Base-by-base conservation (phyloP, 2,113 vertebrate species). In the Epinephelus fuscoguttatus region DNA sequence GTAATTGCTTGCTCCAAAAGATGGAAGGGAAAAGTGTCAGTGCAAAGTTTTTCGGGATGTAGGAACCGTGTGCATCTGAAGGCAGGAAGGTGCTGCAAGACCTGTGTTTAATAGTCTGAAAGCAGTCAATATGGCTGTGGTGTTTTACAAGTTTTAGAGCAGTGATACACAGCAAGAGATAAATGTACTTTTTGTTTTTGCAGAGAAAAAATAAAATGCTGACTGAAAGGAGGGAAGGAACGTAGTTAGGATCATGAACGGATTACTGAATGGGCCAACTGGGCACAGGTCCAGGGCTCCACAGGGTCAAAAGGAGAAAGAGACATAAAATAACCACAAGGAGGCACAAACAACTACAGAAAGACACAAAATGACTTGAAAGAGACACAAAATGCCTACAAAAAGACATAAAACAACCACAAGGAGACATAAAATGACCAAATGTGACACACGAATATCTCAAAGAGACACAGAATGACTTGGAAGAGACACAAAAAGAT, bases 1-100 rank as follows among this genome's bases (percentile, higher is more conserved):
- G 77, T 75, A 86, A 89, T 81, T 84, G 77, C 80, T 70, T 77
- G 63, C 80, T 72, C 17, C n/a, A 52, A 40, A 95, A 96, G 96
- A 96, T 95, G 95, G 95, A 75, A 64, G 23, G 17, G 7, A 64
- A 80, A 70, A 60, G 25, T 60, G 42, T 53, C 19, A 45, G 53
- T 45, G 56, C 7, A 19, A 12, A 50, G 37, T 57, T 81, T 79
- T 66, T 25, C 18, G 25, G 74, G 40, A 49, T 27, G 49, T 9
- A n/a, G 37, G 15, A 56, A 17, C 27, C 11, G 19, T 53, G 18
- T 56, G 25, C 18, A 13, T 21, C 11, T 18, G 1, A 12, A 19
- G 18, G 25, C 9, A 23, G 13, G 1, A 56, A 62, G 7, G 13
- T 45, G 2, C 13, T 30, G 59, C 14, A 2, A 59, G 55, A n/a